phyloP scores from a whole-genome alignment of 2,888 invertebrate species.

The Phanerotoma sp. region DNA sequence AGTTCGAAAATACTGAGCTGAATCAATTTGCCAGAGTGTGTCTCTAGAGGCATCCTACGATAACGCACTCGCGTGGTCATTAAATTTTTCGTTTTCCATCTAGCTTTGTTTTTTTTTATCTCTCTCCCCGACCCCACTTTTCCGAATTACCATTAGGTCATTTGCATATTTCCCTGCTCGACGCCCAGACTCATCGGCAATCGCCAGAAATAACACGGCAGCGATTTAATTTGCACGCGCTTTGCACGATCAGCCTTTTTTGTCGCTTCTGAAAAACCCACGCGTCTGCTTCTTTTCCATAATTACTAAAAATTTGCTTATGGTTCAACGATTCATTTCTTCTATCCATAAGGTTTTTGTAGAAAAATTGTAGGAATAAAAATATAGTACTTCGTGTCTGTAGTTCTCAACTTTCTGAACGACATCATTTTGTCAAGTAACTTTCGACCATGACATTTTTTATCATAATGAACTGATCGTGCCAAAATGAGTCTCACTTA shows the following conservation, averaged over 20 bases:
- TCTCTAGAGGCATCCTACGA: slow-evolving; percentile 19
- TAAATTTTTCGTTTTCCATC: slow-evolving; percentile 1
- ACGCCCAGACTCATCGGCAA: slow-evolving; percentile 19
- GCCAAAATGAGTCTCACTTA: too few relatives aligned
- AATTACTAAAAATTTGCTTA: slow-evolving; percentile 5
- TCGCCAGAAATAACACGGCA: slow-evolving; percentile 22
- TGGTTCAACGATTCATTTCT: slow-evolving; percentile 1
- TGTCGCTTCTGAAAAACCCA: slow-evolving; percentile 3
- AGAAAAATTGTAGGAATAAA: background rate
- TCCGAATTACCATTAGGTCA: slow-evolving; percentile 14
- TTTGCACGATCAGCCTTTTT: slow-evolving; percentile 20
- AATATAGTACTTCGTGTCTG: too few relatives aligned
- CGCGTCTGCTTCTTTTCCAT: slow-evolving; percentile 16
- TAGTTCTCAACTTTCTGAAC: too few relatives aligned
- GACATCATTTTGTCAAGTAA: too few relatives aligned
- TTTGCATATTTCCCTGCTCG: slow-evolving; percentile 23
- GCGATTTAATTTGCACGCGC: slow-evolving; percentile 23
- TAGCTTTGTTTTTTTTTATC: slow-evolving; percentile 9
- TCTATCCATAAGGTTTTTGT: background rate
- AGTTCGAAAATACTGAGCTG: slow-evolving; percentile 31
- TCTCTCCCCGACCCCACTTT: slow-evolving; percentile 1
- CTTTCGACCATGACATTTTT: too few relatives aligned
- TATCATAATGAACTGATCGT: too few relatives aligned
- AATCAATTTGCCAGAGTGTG: slow-evolving; percentile 29
- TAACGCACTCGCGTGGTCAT: slow-evolving; percentile 14